Evolutionary conservation across 2,797 vertebrate genomes (phyloP).

Genomic region (Triplophysa bombifrons): DNA sequence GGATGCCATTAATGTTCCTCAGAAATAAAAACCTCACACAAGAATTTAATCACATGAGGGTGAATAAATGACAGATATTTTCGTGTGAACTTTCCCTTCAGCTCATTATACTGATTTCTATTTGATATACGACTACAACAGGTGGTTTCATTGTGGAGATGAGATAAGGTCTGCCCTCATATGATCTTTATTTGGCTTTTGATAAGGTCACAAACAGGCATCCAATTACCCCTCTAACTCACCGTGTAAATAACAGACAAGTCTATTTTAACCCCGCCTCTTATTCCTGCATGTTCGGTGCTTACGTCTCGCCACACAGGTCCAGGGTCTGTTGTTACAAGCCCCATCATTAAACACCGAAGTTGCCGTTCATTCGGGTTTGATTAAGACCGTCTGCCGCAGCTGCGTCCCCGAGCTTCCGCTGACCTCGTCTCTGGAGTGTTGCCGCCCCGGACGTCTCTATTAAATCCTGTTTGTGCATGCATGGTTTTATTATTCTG

Average conservation of each 20-base stretch:
- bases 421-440: constrained; percentile 37
- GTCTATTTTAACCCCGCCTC: constrained; percentile 18
- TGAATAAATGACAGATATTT: too few species aligned
- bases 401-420: constrained; percentile 71
- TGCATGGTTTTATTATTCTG: constrained; percentile 76
- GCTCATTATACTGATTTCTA: not conserved
- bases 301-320: constrained; percentile 47
- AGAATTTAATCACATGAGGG: too few species aligned
- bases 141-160: not conserved
- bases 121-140: constrained; percentile 1
- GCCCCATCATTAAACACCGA: constrained; percentile 63
- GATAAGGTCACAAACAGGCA: constrained; percentile 8
- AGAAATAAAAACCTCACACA: too few species aligned
- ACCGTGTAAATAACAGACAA: constrained; percentile 16
- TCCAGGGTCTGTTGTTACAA: constrained; percentile 51
- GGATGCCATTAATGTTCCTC: too few species aligned
- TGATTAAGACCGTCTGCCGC: constrained; percentile 73
- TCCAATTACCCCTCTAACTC: constrained; percentile 17
- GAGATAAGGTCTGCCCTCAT: not conserved
- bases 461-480: constrained; percentile 73
- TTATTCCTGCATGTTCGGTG: constrained; percentile 44
- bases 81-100: not conserved
- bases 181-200: not conserved
- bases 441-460: constrained; percentile 64
- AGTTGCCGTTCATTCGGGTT: constrained; percentile 61